Base-by-base conservation (phyloP, 2,113 vertebrate genomes). In the Calypte anna region DNA sequence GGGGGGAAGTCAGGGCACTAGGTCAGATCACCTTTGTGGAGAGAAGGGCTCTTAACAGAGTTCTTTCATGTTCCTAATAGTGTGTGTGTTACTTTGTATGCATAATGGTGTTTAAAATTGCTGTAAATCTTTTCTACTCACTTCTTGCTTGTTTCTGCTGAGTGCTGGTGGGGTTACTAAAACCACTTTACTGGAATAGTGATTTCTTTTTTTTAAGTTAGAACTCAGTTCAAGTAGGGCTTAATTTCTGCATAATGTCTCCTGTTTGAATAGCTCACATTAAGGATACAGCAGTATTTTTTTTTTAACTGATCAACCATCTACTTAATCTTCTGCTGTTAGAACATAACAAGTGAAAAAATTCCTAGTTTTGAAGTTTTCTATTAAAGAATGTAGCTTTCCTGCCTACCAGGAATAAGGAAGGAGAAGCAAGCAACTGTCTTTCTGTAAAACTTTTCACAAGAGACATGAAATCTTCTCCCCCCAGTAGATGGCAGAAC, bases 261-360 rank as follows among this genome's bases (percentile, higher is more conserved):
- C 18, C 15, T 58, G 0, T 14, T 64, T 64, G 24, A 66, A 1
- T 12, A 51, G 23, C 38, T 54, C 2, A 0, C 46, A 4, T n/a
- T 77, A 72, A 77, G 70, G 17, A 44, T 53, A 38, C 62, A 75
- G 31, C 36, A 62, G 51, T 54, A 28, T 53, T 82, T 87, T 46
- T 58, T 82, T 87, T 46, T 58, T n/a, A 85, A 61, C n/a, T 77
- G 22, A 53, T 79, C 18, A 38, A 1, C 21, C 8, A 13, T 64
- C 28, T 78, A 31, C 53, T 59, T 81, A 46, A 55, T 66, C 30
- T 81, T 86, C 33, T 0, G 2, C 48, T 76, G 50, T 72, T 94
- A 38, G 12, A 64, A 44, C 21, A 44, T 0, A 33, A 22, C 2
- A 3, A 63, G 31, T 58, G 77, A 38, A 51, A 77, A 92, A 77